These are phyloP conservation scores for Gymnorhina tibicen DNA, from an alignment of 2,113 vertebrate genomes.

Conservation along the genomic window DNA sequence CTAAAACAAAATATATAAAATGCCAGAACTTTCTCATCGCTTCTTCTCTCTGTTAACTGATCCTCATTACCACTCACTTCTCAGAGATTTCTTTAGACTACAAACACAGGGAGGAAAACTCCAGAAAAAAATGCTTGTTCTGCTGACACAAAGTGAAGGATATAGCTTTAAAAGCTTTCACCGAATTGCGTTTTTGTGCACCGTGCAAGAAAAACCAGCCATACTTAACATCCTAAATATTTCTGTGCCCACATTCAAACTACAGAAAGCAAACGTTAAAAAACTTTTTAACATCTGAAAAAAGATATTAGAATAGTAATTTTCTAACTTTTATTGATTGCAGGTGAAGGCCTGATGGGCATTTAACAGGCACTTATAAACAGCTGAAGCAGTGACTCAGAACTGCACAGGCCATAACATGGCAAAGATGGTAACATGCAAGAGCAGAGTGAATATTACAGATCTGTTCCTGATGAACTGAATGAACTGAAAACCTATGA, in stretches of 20 bases:
- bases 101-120: not conserved
- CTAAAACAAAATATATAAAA: conserved; percentile 30
- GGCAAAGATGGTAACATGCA: not conserved
- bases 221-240: not conserved
- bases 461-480: not conserved
- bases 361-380: not conserved
- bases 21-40: not conserved
- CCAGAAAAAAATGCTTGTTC: not conserved
- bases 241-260: not conserved
- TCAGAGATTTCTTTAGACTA: not conserved
- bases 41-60: not conserved
- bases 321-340: not conserved
- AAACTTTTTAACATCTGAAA: not conserved
- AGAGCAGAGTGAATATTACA: not conserved
- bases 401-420: not conserved
- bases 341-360: not conserved
- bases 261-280: not conserved
- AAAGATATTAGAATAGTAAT: not conserved
- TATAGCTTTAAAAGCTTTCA: not conserved
- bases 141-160: not conserved
- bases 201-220: not conserved
- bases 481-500: not conserved
- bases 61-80: conserved; percentile 11
- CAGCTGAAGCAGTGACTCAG: not conserved
- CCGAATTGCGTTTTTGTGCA: not conserved